Evolutionary conservation across 2,113 vertebrate species (phyloP), one percentile per base, ranked within the genome.

Genomic region (Varanus komodoensis): DNA sequence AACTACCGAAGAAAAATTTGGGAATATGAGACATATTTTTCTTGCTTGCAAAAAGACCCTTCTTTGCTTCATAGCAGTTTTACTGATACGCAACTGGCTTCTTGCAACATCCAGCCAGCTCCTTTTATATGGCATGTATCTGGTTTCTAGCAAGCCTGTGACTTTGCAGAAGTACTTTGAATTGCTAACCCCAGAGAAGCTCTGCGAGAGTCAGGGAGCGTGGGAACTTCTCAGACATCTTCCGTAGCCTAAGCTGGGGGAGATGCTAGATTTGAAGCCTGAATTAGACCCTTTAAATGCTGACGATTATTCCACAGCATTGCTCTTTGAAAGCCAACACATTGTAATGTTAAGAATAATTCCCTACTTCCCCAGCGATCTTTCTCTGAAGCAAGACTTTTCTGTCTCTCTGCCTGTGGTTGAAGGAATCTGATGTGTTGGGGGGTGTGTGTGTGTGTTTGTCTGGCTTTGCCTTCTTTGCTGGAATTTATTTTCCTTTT

Each of bases 201-300:
- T 9, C 5, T 5, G 52, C 5, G 9, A 9, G 5, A 69, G 44
- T 85, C 89, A 79, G 61, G 57, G 89, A 90, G 89, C 89, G 75
- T 90, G 89, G 89, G 89, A 90, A 90, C 74, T 68, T 68, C 44
- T 38, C 67, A 15, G 69, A 67, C 82, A 85, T 86, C 89, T 90
- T 90, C 75, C 89, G 85, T 79, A 80, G 48, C 74, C 29, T 44
- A 57, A 54, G 64, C 25, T 44, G 74, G 67, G 23, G 57, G 75
- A 69, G 44, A 79, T 79, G 61, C 82, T n/a, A 50, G 78, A 92
- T 91, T 64, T 1, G 11, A 25, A 91, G 87, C 48, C 52, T 77
- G 71, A 38, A 17, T 79, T 64, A 84, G 84, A 54, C 80, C 38
- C 74, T 75, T 91, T 52, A 89, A 96, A 78, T 84, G 88, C n/a